Conservation (phyloP, 1,140 invertebrate genomes). For the Heliconius congener region DNA sequence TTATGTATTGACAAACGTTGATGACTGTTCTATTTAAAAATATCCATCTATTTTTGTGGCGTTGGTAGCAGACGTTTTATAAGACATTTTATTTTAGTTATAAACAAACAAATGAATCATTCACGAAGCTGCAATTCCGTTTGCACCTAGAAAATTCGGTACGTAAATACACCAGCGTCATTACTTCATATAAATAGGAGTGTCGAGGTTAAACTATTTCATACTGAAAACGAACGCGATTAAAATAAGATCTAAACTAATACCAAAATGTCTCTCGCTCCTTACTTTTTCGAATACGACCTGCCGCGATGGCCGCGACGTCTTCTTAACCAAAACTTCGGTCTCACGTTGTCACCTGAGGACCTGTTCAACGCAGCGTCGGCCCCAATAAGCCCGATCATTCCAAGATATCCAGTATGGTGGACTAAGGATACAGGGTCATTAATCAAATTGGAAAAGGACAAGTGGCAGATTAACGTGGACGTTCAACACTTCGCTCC, state of each 20-base stretch:
- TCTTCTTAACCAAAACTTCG: conserved; percentile 68
- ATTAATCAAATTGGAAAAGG: conserved; percentile 66
- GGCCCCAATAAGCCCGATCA: conserved; percentile 56
- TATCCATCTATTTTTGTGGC: neutral
- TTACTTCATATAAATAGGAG: conserved; percentile 56
- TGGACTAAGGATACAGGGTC: conserved; percentile 59
- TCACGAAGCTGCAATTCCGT: conserved; percentile 16
- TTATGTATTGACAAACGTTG: neutral
- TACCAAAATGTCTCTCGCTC: conserved; percentile 57
- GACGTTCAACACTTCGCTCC: conserved; percentile 94
- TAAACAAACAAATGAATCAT: conserved; percentile 27
- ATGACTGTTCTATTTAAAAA: neutral
- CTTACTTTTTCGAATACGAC: conserved; percentile 67
- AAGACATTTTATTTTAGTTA: neutral
- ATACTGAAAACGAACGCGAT: conserved; percentile 45
- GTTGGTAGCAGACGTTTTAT: neutral
- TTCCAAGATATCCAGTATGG: conserved; percentile 53
- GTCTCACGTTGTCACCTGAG: conserved; percentile 61
- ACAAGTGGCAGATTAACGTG: conserved; percentile 85
- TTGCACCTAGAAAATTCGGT: conserved; percentile 57
- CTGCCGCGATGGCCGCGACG: conserved; percentile 57
- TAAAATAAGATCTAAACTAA: conserved; percentile 21
- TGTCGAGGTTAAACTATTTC: conserved; percentile 30
- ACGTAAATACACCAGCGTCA: conserved; percentile 44
- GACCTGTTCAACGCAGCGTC: conserved; percentile 55